Evolutionary conservation across 2,113 vertebrate species (phyloP), one percentile per base, ranked within the genome.

Genomic region (Ailurus styani): DNA sequence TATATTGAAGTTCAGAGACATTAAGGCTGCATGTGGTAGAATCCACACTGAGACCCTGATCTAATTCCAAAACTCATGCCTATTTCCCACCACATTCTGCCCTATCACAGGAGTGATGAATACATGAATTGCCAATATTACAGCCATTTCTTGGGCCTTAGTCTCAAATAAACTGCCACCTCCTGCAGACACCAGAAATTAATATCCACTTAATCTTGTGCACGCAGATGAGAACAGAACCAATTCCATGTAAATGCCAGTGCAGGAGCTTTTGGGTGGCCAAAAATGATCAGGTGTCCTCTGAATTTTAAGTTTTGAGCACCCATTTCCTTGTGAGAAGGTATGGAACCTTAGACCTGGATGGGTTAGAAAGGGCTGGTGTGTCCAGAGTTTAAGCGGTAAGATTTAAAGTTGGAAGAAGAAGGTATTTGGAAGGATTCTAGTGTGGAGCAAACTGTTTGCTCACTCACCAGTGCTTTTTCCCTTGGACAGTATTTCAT

Each of bases 51-150:
- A 45, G 17, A 29, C n/a, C 15, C 9, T 23, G 6, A 40, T 52
- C 54, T 52, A 10, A 37, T 87, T 79, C 54, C 25, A 29, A 47
- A 60, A 27, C 4, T 20, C 47, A 10, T 2, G 5, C 17, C 42
- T 34, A 3, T n/a, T 25, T 88, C 47, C 64, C 7, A 62, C 11
- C 18, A 45, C 18, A n/a, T 34, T 13, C 11, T 31, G 4, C 20
- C 20, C n/a, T 21, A 81, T 5, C 2, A 18, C 0, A 0, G 14
- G 55, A 37, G 31, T 18, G 37, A 3, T 27, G 21, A 40, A 5
- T 60, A 68, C 37, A 1, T 4, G 10, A 47, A 17, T 29, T 64
- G 25, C 23, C 37, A 57, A 14, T 62, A 42, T 7, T 15, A 1
- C 13, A 13, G 3, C 3, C 27, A 18, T 31, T 70, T 55, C 18